A percentile compares a stretch with the other conserved stretches of the same genome.
phyloP scores from a whole-genome alignment of 2,113 vertebrate species.

The Zosterops borbonicus region DNA sequence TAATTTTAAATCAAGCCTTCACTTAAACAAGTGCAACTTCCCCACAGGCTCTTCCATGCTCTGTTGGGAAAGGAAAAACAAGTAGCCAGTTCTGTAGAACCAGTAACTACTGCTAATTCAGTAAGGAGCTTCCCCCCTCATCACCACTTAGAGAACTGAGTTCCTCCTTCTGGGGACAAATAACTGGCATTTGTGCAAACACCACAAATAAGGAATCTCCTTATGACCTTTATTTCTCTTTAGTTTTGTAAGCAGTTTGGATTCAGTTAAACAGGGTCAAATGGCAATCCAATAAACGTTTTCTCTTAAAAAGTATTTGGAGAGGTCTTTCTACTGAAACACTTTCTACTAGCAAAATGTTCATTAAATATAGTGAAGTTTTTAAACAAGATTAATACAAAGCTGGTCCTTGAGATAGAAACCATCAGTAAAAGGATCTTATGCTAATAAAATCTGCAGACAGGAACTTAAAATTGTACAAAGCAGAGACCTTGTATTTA shows the following conservation, averaged over 20 bases:
- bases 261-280: background rate
- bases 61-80: background rate
- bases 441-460: background rate
- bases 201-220: background rate
- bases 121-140: background rate
- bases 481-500: background rate
- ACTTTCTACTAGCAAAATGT: conserved; percentile 18
- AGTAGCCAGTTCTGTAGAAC: background rate
- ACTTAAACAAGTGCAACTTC: background rate
- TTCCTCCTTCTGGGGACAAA: background rate
- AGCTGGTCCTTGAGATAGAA: conserved; percentile 18
- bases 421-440: background rate
- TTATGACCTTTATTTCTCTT: background rate
- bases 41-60: background rate
- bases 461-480: conserved; percentile 14
- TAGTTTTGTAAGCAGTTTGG: background rate
- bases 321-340: background rate
- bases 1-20: background rate
- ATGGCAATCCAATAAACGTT: background rate
- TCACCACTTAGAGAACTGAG: background rate
- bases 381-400: conserved; percentile 35
- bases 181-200: background rate
- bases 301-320: background rate
- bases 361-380: background rate
- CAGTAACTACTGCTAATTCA: background rate